Base-by-base conservation (phyloP, 2,113 vertebrate species). In the Narcine bancroftii region DNA sequence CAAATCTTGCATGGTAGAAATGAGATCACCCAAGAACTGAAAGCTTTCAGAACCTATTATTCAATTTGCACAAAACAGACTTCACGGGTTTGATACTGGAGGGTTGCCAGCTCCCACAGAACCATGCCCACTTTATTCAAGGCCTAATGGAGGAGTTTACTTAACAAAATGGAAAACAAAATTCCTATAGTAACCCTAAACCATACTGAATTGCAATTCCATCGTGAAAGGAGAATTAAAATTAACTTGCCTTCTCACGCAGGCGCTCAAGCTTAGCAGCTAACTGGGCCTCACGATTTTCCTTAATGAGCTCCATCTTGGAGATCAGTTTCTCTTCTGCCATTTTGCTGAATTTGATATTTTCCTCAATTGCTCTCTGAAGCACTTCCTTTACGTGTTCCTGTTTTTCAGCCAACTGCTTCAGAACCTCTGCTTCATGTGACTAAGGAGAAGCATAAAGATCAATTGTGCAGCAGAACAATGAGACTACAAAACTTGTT, bases 271-370 rank as follows among this genome's bases (percentile, higher is more conserved):
- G 97, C 87, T 98, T 97, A 65, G 98, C 98, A 1, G 97, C 98
- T 96, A 98, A 97, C 92, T 97, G 96, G 47, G 98, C 98, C 92
- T 96, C 96, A 6, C 97, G 97, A 94, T 99, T 99, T 94, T 99
- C 99, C 94, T 99, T 98, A 95, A 97, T 98, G 5, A 97, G 97
- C 96, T 98, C 98, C 98, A 99, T 99, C 95, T 99, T 99, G 94
- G 97, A 96, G 94, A 96, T 97, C 93, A 99, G 95, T 92, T 98
- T 99, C 95, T 99, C 98, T 92, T 98, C 96, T 42, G 97, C 97
- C 96, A 97, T 97, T 95, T 99, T 99, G 94, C 97, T 98, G 93
- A 99, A 99, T 94, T 99, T 99, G 96, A 96, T 96, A 94, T 96
- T 98, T 92, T 98, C 98, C 89, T 99, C 98, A 4, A 97, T 95